phyloP scores from a whole-genome alignment of 2,797 vertebrate species.

The Molossus molossus region DNA sequence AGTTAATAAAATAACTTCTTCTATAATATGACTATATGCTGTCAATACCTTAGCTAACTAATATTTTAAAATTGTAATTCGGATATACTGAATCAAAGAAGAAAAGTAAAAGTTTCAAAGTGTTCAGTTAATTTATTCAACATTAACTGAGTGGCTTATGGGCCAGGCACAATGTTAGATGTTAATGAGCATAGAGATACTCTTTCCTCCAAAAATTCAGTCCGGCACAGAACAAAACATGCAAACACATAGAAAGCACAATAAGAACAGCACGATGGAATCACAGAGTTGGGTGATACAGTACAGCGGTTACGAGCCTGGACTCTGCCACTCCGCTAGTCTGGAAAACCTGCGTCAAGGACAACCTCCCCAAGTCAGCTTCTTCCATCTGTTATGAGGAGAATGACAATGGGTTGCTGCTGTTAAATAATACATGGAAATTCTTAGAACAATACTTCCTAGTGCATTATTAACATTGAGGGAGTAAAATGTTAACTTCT shows the following conservation, averaged over 20 bases:
- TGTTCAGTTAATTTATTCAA: neutral
- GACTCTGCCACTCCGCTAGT: neutral
- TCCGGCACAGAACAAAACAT: neutral
- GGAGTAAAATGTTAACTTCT: neutral
- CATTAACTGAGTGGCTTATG: neutral
- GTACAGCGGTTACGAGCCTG: neutral
- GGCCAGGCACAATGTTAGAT: neutral
- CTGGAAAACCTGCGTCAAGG: neutral
- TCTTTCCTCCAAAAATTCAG: conserved; percentile 13
- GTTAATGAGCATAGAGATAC: neutral
- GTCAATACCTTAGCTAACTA: conserved; percentile 7
- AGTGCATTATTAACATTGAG: conserved; percentile 3
- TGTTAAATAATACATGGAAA: conserved; percentile 49
- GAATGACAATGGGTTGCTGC: neutral
- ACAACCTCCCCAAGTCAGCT: neutral
- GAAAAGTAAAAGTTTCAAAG: neutral
- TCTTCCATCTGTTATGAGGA: neutral
- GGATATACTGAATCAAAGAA: conserved; percentile 7
- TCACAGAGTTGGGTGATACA: neutral
- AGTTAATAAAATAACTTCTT: conserved; percentile 25
- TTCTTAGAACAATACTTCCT: neutral
- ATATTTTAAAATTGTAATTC: conserved; percentile 59
- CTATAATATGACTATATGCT: conserved; percentile 40
- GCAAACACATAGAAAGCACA: neutral
- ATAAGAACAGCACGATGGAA: neutral